Evolutionary conservation across 2,797 vertebrate genomes (phyloP), one percentile per base, ranked within the genome.

Genomic region (Scomberomorus guttatus): DNA sequence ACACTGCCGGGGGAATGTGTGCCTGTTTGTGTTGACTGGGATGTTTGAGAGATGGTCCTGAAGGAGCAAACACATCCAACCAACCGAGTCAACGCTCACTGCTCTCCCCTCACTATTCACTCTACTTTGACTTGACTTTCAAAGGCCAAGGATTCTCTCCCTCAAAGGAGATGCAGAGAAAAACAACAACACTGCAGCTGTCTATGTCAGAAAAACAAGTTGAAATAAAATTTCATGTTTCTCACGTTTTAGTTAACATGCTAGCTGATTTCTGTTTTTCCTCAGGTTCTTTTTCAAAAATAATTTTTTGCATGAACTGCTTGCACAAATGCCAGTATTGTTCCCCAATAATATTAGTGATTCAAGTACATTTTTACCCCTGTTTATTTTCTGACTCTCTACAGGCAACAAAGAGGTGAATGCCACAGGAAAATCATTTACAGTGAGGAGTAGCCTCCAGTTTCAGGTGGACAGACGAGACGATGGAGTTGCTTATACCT

Each of bases 401-500:
- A 90, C 95, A 95, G 98, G 97, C 82, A 87, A 94, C 42, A 97
- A 96, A 84, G 97, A 98, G 91, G 95, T 97, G 71, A 98, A 98
- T 6, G 94, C 95, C 62, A 96, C 96, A 57, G 97, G 96, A 48
- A 98, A 97, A 92, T 99, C 98, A 0, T 99, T 98, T 91, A 96
- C 97, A 3, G 97, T 99, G 71, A 96, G 93, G 88, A 99, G 98
- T 85, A 97, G 95, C 0, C 85, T 99, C 90, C 96, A 97, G 91
- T 96, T 99, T 77, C 93, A 95, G 91, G 98, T 97, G 93, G 96
- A 99, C 86, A 95, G 95, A 50, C 96, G 89, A 51, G 98, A 99
- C 0, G 97, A 99, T 11, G 96, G 97, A 1, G 96, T 96, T 44
- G 96, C 97, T 0, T 94, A 99, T 83, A 98, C 97, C 91, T 99